Evolutionary conservation across 1,140 invertebrate species (phyloP), one percentile per base, ranked within the genome.

Genomic region (Drosophila sechellia): DNA sequence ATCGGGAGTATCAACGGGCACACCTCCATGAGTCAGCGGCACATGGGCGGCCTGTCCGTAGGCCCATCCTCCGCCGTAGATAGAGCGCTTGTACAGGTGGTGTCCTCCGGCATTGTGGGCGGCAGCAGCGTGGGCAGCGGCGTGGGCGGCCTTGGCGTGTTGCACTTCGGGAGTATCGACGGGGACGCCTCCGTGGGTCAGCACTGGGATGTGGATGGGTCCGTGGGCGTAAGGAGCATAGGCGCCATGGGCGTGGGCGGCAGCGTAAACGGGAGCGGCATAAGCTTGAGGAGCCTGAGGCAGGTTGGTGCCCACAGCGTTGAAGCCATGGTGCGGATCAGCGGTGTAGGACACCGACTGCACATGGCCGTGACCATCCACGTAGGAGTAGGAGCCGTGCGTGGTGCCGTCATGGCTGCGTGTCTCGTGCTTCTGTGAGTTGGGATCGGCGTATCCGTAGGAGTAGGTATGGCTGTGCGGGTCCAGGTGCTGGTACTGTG

Each of bases 291-390:
- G 81, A 5, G 77, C 94, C 79, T 94, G 92, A 0, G 95, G 95
- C 43, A 95, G 81, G 91, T 95, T 95, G 31, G 94, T 95, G 31
- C 94, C 95, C 20, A 94, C 90, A 12, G 94, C 94, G 78, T 95
- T 93, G 92, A 96, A 96, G 55, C 95, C 95, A 77, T 95, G 93
- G 40, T 93, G 92, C 5, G 93, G 93, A 93, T 96, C 95, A 37
- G 95, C 94, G 27, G 95, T 93, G 86, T 96, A 96, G 57, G 94
- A 93, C 17, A 95, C 94, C 25, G 94, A 94, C 87, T 96, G 95
- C 4, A 95, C 77, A 25, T 95, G 90, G 2, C 95, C 95, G 83
- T 95, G 93, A 10, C 94, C 94, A 83, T 96, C 95, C 20, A 96
- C 93, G 80, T 96, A 96, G 57, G 95, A 95, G 89, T 95, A 96